Evolutionary conservation across 2,797 vertebrate genomes (phyloP).

Genomic region (Pseudomugil gertrudae): DNA sequence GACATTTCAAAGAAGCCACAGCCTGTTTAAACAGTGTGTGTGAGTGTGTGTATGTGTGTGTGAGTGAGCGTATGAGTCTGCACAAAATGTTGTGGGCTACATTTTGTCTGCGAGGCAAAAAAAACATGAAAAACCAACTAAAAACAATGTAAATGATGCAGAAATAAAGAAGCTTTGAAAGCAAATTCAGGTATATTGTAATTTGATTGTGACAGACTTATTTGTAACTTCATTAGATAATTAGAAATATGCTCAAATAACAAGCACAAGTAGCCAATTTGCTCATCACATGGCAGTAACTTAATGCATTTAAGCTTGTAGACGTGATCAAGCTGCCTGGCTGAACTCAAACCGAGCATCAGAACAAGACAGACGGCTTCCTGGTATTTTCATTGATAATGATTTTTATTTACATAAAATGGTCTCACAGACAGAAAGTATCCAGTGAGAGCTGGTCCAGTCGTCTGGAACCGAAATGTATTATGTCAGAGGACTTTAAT

Average conservation of each 20-base stretch:
- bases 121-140: conserved; percentile 1
- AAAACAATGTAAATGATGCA: conserved; percentile 5
- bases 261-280: neutral
- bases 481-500: no score
- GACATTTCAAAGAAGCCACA: conserved; percentile 72
- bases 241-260: neutral
- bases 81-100: conserved; percentile 17
- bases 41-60: conserved; percentile 18
- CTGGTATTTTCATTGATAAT: no score
- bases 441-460: no score
- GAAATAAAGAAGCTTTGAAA: neutral
- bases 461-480: no score
- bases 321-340: no score
- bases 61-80: conserved; percentile 19
- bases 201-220: neutral
- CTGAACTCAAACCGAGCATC: no score
- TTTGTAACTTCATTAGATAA: neutral
- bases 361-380: no score
- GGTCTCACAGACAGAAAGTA: no score
- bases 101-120: conserved; percentile 43
- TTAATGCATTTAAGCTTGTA: no score
- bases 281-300: no score
- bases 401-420: no score
- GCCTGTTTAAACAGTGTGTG: conserved; percentile 38
- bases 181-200: neutral